phyloP scores from a whole-genome alignment of 2,888 invertebrate species.

The Thera britannica region DNA sequence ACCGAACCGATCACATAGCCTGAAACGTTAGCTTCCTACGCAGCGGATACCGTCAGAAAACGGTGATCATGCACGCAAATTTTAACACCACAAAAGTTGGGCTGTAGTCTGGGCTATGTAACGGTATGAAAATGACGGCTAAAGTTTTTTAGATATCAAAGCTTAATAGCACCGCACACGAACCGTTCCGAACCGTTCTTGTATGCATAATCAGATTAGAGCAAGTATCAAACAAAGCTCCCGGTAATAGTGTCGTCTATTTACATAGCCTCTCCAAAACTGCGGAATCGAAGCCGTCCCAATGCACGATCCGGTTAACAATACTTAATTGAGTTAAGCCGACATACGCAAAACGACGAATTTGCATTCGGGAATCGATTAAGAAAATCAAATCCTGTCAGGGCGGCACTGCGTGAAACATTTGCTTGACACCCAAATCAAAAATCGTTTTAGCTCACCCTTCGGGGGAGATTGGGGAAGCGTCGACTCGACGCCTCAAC shows the following conservation, averaged over 20 bases:
- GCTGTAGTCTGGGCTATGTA: neutral
- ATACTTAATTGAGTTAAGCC: slow-evolving; percentile 48
- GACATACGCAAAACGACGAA: slow-evolving; percentile 42
- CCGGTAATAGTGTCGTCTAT: slow-evolving; percentile 67
- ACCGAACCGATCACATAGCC: slow-evolving; percentile 76
- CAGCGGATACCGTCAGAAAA: slow-evolving; percentile 4
- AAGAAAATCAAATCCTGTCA: slow-evolving; percentile 81
- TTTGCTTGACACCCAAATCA: slow-evolving; percentile 85
- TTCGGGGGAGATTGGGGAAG: slow-evolving; percentile 70
- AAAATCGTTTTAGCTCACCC: slow-evolving; percentile 84
- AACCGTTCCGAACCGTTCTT: slow-evolving; percentile 76
- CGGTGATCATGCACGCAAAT: neutral
- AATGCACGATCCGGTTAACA: slow-evolving; percentile 55
- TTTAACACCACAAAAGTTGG: neutral
- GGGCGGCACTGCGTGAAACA: slow-evolving; percentile 82
- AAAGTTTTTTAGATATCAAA: slow-evolving; percentile 11
- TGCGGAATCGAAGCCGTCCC: slow-evolving; percentile 56
- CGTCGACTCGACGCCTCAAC: slow-evolving; percentile 84
- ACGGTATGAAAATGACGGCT: slow-evolving; percentile 46
- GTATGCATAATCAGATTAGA: slow-evolving; percentile 84
- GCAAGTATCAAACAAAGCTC: slow-evolving; percentile 81
- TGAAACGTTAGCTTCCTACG: slow-evolving; percentile 52
- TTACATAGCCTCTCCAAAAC: slow-evolving; percentile 61
- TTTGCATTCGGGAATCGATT: slow-evolving; percentile 80
- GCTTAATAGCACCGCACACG: slow-evolving; percentile 32